Base-by-base conservation (phyloP, 2,888 invertebrate genomes). In the Troilus luridus region DNA sequence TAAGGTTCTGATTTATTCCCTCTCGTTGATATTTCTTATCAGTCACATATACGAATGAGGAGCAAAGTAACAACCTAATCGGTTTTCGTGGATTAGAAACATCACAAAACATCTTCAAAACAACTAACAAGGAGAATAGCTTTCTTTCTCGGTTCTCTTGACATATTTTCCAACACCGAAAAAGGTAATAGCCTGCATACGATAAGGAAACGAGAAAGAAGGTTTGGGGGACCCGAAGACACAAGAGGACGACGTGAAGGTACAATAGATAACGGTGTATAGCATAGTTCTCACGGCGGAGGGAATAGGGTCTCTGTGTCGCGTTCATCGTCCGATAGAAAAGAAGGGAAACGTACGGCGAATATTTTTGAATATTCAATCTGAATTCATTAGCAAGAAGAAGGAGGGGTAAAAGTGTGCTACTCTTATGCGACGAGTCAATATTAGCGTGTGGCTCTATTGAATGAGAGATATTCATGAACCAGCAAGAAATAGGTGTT, bases 191-290 rank as follows among this genome's bases (percentile, higher is more conserved):
- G 72, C 9, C 17, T 41, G 41, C 7, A 77, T 27, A 67, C 54
- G 81, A 85, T 85, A 85, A 54, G 56, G 85, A 85, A 54, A 58
- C 85, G 56, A 12, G 85, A 85, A 77, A 85, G 56, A 85, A 85
- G 85, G 56, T 85, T 58, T 85, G 85, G 56, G 56, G 85, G 85
- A 85, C 56, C 56, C 56, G 11, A 41, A 56, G 85, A 58, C 56
- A 85, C 85, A 85, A n/a, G n/a, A 54, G 12, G 12, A 54, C n/a
- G 85, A 85, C 56, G 19, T 58, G 85, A 85, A 85, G 85, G 10
- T 58, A 85, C 85, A 85, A 85, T 85, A 19, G 85, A 85, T 85
- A 85, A 85, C 85, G 85, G 85, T 85, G 56, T 56, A 58, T 58
- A 56, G 85, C 56, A 56, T 58, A 85, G 85, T 85, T 85, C 85